Base-by-base conservation (phyloP, 2,113 vertebrate genomes). In the Hyperoodon ampullatus region DNA sequence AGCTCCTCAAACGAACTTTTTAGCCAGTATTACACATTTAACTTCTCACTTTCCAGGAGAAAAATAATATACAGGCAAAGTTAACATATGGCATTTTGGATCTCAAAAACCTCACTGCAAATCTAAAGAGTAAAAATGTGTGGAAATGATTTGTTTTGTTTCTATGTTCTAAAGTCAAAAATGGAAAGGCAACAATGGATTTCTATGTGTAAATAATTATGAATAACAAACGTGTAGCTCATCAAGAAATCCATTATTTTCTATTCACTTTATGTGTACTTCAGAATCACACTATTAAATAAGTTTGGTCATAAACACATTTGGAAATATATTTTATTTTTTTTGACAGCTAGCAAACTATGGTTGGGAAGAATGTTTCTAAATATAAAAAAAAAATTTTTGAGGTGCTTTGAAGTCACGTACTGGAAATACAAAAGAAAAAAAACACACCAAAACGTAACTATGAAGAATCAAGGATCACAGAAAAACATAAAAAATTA, bases 341-440 rank as follows among this genome's bases (percentile, higher is more conserved):
- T 91, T 87, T 77, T 93, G 53, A 90, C 68, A 78, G 75, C 55
- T 93, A 87, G 75, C 18, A 58, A 84, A 80, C 30, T 88, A n/a
- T 33, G 28, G 71, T 68, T 74, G 92, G 66, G n/a, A 93, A 65
- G 68, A 87, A 78, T 82, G 53, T 70, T 88, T 88, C 26, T 91
- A 95, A 92, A 77, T 66, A 85, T 28, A 77, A 86, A 53, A 82
- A 81, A 6, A 83, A 83, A 42, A 3, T 0, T 3, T 50, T 2
- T 77, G 84, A 71, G 53, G 35, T 89, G 58, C 39, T 97, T 47
- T 94, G 93, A 88, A 95, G 18, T n/a, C 35, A 85, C 85, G 21
- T 89, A 70, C 11, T 78, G 39, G 61, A 95, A 96, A 91, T 68
- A 77, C 13, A 77, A 90, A 90, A 80, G 26, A 63, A 14, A 65